Evolutionary conservation across 2,113 vertebrate species (phyloP).

Genomic region (Cranoglanis bouderius): DNA sequence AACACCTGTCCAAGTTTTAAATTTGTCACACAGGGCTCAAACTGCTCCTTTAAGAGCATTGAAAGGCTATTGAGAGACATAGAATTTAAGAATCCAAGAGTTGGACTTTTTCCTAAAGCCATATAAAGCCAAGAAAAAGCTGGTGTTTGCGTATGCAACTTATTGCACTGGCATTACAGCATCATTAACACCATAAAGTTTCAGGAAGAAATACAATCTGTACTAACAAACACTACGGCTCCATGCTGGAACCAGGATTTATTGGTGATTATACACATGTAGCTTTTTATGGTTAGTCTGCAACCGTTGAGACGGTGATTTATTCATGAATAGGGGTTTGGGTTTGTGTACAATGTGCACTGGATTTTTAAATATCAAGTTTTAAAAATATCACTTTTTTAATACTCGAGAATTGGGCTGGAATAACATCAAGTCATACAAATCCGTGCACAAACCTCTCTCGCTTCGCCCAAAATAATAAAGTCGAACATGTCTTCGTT

Average conservation of each 20-base stretch:
- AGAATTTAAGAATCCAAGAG: conserved; percentile 17
- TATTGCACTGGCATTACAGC: conserved; percentile 18
- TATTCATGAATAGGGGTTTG: conserved; percentile 57
- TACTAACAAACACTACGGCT: neutral
- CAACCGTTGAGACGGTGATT: conserved; percentile 59
- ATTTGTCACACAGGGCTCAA: neutral
- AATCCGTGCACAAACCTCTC: neutral
- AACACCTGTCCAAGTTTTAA: neutral
- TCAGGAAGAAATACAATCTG: neutral
- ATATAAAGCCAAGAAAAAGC: conserved; percentile 7
- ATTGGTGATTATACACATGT: conserved; percentile 50
- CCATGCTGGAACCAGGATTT: conserved; percentile 9
- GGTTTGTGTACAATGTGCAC: neutral
- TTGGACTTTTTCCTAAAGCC: conserved; percentile 23
- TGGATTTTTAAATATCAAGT: conserved; percentile 12
- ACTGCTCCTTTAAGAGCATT: neutral
- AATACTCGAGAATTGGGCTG: neutral
- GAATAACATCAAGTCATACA: neutral
- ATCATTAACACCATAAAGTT: neutral
- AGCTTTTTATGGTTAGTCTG: conserved; percentile 54
- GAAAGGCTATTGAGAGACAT: neutral
- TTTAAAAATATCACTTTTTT: neutral
- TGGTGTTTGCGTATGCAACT: neutral
- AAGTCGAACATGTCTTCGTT: neutral
- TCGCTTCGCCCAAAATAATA: neutral